These are phyloP conservation scores for Cottus gobio DNA, from an alignment of 2,113 vertebrate genomes.

Conservation along the genomic window DNA sequence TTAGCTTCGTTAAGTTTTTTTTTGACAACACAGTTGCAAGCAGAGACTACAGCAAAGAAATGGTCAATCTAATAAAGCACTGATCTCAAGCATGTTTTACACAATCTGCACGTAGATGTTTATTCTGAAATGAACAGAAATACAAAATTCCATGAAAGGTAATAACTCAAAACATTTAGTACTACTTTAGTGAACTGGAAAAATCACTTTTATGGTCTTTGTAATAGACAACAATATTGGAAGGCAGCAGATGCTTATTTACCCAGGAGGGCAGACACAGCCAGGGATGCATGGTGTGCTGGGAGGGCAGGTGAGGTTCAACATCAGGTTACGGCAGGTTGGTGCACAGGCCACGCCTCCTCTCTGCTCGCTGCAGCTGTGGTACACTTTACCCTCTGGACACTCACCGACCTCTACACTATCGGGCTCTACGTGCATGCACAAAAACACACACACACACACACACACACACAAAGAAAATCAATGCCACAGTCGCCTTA, in stretches of 20 bases:
- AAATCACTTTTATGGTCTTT: neutral
- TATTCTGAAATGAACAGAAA: neutral
- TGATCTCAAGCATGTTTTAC: neutral
- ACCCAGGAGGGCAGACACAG: conserved; percentile 94
- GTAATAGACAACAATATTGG: neutral
- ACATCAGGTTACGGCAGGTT: conserved; percentile 95
- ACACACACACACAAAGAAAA: conserved; percentile 38
- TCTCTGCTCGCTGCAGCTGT: conserved; percentile 91
- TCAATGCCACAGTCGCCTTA: conserved; percentile 40
- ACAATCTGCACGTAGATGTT: neutral
- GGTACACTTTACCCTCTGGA: conserved; percentile 93
- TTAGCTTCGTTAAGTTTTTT: neutral
- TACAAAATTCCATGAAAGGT: neutral
- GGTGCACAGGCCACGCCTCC: conserved; percentile 91
- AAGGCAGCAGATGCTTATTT: conserved; percentile 37
- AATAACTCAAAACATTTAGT: neutral
- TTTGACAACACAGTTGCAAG: neutral
- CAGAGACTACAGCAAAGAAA: neutral
- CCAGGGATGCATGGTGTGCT: conserved; percentile 93
- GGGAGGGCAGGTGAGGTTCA: conserved; percentile 96
- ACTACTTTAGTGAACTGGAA: neutral
- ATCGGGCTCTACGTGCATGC: conserved; percentile 75
- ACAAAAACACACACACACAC: conserved; percentile 30
- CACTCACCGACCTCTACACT: conserved; percentile 84
- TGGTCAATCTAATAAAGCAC: neutral